phyloP scores from a whole-genome alignment of 2,113 vertebrate species.

The Proteles cristata region DNA sequence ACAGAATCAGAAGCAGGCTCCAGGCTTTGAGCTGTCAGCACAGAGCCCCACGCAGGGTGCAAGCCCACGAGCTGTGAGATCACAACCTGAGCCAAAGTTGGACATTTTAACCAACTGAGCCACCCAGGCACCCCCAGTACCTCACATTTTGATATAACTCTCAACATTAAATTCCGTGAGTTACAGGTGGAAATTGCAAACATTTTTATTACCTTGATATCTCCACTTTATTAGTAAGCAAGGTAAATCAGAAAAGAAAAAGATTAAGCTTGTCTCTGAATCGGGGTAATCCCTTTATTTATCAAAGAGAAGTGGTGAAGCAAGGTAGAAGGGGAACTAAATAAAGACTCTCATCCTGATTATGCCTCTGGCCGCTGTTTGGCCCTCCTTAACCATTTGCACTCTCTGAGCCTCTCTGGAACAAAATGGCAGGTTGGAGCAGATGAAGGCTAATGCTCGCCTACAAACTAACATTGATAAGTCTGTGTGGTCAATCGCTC shows the following conservation, averaged over 20 bases:
- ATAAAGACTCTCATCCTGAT: neutral
- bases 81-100: too few species aligned
- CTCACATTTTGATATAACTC: neutral
- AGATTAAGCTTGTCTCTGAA: neutral
- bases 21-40: too few species aligned
- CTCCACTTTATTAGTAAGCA: neutral
- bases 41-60: too few species aligned
- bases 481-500: neutral
- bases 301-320: neutral
- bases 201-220: neutral
- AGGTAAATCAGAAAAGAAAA: neutral
- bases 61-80: too few species aligned
- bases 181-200: neutral
- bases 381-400: neutral
- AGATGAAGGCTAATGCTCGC: neutral
- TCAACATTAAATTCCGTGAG: neutral
- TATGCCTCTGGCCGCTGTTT: neutral
- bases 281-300: neutral
- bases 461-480: neutral
- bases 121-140: neutral
- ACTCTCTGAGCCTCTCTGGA: neutral
- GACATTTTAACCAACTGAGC: too few species aligned
- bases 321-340: neutral
- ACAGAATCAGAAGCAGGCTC: too few species aligned
- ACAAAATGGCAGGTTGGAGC: neutral